Evolutionary conservation across 2,113 vertebrate species (phyloP).

Genomic region (Peromyscus polionotus): DNA sequence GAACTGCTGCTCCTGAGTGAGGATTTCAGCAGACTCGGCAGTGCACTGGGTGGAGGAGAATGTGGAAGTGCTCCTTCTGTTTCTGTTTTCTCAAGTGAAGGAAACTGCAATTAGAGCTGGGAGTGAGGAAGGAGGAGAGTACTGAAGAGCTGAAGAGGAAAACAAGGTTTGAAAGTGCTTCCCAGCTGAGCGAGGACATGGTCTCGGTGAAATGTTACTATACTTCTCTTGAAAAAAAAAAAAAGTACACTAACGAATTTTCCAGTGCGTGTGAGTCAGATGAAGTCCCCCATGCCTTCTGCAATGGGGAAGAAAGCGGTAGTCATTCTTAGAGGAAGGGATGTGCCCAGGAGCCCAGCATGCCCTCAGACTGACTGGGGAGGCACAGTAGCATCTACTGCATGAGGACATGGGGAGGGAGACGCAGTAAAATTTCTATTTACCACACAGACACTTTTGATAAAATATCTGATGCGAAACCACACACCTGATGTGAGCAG

Average conservation of each 20-base stretch:
- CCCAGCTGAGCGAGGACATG: not conserved
- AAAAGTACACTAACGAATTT: not conserved
- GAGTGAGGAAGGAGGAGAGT: not conserved
- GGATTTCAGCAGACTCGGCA: not conserved
- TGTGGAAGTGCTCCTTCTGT: not conserved
- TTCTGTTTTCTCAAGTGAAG: constrained; percentile 11
- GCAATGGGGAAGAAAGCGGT: not conserved
- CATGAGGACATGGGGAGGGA: not conserved
- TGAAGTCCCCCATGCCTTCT: not conserved
- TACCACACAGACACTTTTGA: not conserved
- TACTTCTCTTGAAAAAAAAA: not conserved
- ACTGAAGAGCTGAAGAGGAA: not conserved
- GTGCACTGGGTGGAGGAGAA: not conserved
- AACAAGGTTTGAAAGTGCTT: not conserved
- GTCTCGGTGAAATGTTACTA: not conserved
- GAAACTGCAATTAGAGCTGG: not conserved
- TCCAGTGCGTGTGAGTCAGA: not conserved
- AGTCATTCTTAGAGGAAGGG: not conserved
- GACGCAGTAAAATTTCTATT: not conserved
- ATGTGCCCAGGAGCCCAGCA: not conserved
- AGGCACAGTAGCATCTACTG: not conserved
- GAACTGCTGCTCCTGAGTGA: not conserved
- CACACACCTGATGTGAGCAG: not conserved
- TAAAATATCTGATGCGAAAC: not conserved
- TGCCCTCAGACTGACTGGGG: not conserved